Evolutionary conservation across 2,113 vertebrate genomes (phyloP), one percentile per base, ranked within the genome.

Genomic region (Aegypius monachus): DNA sequence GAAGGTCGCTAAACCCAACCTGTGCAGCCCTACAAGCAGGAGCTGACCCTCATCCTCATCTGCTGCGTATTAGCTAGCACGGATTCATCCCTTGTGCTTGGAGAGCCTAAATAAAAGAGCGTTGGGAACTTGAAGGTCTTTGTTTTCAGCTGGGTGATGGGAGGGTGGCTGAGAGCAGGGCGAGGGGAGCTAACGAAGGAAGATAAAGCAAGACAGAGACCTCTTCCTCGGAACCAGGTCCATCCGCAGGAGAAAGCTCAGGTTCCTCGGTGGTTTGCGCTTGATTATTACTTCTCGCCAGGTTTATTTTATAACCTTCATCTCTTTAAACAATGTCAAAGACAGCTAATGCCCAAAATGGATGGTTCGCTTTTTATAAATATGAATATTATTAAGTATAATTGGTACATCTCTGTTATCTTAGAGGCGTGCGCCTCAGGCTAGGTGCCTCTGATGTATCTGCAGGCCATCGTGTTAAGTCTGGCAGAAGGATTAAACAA

Each of bases 1-100:
- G 50, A 7, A 32, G 34, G 27, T 36, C 6, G 0, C 20, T 12
- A 0, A 3, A 17, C 66, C 23, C 32, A n/a, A 13, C 16, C 26
- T 9, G 7, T 14, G 71, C 38, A 65, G 18, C 40, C 58, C 20
- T 65, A 16, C 16, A 7, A 43, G 62, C 85, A 59, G 38, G 47
- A 75, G 63, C 48, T 50, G 62, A 29, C 17, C 12, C n/a, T 16
- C 20, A 13, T 20, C 50, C 18, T 79, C 18, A 6, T 22, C 50
- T 10, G 15, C n/a, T 43, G 36, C 4, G 0, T 12, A 7, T 50
- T 43, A 27, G 8, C 8, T 11, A 12, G 58, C 36, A 13, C 0
- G 4, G 32, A 18, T 36, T 36, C 34, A 22, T 43, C 40, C 17
- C 19, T 34, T 45, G 2, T 17, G 27, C 63, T 40, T 19, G 31